Base-by-base conservation (phyloP, 2,113 vertebrate species). In the Stegastes partitus region DNA sequence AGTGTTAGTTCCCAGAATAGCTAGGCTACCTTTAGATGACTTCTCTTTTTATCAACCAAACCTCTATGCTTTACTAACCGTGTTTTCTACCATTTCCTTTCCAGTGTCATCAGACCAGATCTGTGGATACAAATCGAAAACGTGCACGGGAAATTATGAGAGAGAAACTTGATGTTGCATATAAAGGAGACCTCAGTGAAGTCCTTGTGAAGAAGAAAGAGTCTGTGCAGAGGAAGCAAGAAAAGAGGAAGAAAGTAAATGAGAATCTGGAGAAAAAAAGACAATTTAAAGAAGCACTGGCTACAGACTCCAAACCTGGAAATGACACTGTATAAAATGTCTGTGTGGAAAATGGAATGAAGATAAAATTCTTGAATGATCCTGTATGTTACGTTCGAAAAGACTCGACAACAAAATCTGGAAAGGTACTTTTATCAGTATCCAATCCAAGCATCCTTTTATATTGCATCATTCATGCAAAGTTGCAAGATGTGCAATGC, bases 101-200 rank as follows among this genome's bases (percentile, higher is more conserved):
- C 10, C 92, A 99, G 98, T 99, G 98, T 75, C 98, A 99, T 84
- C 96, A 99, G 90, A 99, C 98, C 3, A 94, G 98, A 87, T 99
- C 98, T 2, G 85, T 96, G 44, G 97, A 97, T 22, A 88, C 87
- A 34, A 99, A 99, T 92, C 87, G 97, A 57, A 96, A 96, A 79
- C 95, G 94, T 31, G 98, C 98, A 47, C 93, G 97, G 80, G 93
- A 94, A 18, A 97, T 98, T 71, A 92, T 99, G 74, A 96, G 93
- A 39, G 93, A 96, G 81, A 99, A 97, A 68, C 94, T 99, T 26
- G 97, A 99, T 42, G 12, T 98, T 22, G 92, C 93, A 44, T 94
- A 94, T 80, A 97, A 96, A 68, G 97, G 97, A 16, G 94, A 97
- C 77, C 84, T 93, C 15, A 98, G 98, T 50, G 93, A 94, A n/a